Evolutionary conservation across 2,113 vertebrate genomes (phyloP).

Genomic region (Epinephelus moara): DNA sequence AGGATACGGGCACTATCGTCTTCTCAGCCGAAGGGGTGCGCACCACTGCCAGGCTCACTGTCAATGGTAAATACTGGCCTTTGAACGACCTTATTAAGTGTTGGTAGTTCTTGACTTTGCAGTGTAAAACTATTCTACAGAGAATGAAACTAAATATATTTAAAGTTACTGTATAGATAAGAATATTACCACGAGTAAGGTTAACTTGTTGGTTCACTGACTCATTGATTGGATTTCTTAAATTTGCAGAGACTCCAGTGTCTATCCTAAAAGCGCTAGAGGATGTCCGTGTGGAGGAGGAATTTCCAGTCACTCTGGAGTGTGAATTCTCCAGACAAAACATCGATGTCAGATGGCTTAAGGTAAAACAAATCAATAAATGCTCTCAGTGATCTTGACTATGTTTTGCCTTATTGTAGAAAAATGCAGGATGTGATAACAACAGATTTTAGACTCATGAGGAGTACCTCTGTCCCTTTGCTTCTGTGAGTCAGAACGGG

Average conservation of each 20-base stretch:
- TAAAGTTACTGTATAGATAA: no score
- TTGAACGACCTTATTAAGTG: neutral
- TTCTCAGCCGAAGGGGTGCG: constrained; percentile 90
- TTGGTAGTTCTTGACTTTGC: neutral
- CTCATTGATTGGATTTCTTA: constrained; percentile 2
- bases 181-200: neutral
- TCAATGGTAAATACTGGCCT: constrained; percentile 84
- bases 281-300: constrained; percentile 89
- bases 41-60: constrained; percentile 86
- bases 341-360: constrained; percentile 90
- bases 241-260: constrained; percentile 89
- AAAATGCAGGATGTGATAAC: neutral
- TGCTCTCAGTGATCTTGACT: neutral
- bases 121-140: neutral
- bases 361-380: constrained; percentile 82
- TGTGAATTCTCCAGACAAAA: constrained; percentile 92
- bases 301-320: constrained; percentile 86
- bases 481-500: constrained; percentile 77
- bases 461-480: neutral
- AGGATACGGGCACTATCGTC: constrained; percentile 89
- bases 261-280: constrained; percentile 85
- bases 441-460: neutral
- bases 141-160: no score
- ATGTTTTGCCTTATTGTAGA: neutral
- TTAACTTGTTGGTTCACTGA: neutral